These are phyloP conservation scores for Ophiothrix spiculata DNA, from an alignment of 35 echinoderm and acorn worm genomes.

Conservation along the genomic window DNA sequence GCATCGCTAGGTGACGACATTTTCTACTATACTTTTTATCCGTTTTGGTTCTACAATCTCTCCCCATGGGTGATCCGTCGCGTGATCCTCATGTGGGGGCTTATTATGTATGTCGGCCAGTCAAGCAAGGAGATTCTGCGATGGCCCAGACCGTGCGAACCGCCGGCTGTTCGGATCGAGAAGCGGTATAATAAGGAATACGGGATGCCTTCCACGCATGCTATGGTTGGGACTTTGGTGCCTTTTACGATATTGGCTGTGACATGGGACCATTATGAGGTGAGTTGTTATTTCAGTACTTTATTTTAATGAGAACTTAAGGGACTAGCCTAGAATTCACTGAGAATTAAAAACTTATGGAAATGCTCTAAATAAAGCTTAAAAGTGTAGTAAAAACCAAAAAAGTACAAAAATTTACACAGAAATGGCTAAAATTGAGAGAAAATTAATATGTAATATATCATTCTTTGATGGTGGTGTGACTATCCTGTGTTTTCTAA, in stretches of 20 bases:
- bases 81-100: conserved; percentile 71
- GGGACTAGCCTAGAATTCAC: too few species aligned
- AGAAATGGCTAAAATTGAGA: too few species aligned
- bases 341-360: too few species aligned
- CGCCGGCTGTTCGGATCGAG: conserved; percentile 81
- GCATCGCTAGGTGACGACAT: conserved; percentile 81
- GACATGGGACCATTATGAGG: conserved; percentile 75
- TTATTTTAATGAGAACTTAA: too few species aligned
- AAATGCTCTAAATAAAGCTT: too few species aligned
- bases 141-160: conserved; percentile 82
- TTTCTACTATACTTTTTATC: conserved; percentile 82
- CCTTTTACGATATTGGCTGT: conserved; percentile 75
- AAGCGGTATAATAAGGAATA: conserved; percentile 86
- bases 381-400: too few species aligned
- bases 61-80: conserved; percentile 67
- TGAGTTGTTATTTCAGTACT: too few species aligned
- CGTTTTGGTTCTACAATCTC: conserved; percentile 72
- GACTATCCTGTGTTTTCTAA: too few species aligned
- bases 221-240: conserved; percentile 89
- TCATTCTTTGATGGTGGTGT: too few species aligned
- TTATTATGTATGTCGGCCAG: conserved; percentile 91
- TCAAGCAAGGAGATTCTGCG: conserved; percentile 83
- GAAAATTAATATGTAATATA: too few species aligned
- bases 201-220: conserved; percentile 97
- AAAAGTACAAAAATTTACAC: too few species aligned